Conservation (phyloP, 2,888 invertebrate species). For the Rhagophthalmus giganteus region DNA sequence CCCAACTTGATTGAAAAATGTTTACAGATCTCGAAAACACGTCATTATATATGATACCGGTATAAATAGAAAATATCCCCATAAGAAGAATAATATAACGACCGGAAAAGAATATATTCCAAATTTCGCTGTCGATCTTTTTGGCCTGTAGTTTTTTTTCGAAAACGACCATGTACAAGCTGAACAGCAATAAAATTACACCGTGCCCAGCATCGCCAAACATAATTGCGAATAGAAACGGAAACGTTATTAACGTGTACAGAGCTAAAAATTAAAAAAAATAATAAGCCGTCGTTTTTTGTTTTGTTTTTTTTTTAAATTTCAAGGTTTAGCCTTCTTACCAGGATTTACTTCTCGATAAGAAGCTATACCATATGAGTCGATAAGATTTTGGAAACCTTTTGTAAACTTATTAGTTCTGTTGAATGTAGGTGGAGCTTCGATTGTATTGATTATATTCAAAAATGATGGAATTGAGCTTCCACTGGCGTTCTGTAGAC, state of each 20-base stretch:
- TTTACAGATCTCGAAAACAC: conserved; percentile 77
- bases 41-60: conserved; percentile 79
- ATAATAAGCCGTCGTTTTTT: no score
- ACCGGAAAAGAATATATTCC: conserved; percentile 75
- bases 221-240: conserved; percentile 95
- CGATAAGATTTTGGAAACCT: conserved; percentile 91
- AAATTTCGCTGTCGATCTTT: conserved; percentile 74
- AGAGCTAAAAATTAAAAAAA: conserved; percentile 44
- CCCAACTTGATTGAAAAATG: conserved; percentile 71
- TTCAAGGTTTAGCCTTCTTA: conserved; percentile 46
- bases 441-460: conserved; percentile 80
- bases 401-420: conserved; percentile 89
- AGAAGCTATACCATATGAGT: conserved; percentile 89
- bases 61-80: conserved; percentile 78
- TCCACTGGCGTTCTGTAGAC: conserved; percentile 68
- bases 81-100: conserved; percentile 78
- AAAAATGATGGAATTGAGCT: conserved; percentile 91
- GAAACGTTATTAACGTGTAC: conserved; percentile 80
- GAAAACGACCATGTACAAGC: conserved; percentile 75
- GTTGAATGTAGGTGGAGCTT: conserved; percentile 89
- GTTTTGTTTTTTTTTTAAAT: no score
- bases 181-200: conserved; percentile 78
- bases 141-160: conserved; percentile 76
- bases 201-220: conserved; percentile 96
- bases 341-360: conserved; percentile 93